A percentile compares a stretch with the other conserved stretches of the same genome.
These are phyloP conservation scores for Eurytoma adleriae DNA, from an alignment of 2,888 invertebrate species.

Conservation along the genomic window DNA sequence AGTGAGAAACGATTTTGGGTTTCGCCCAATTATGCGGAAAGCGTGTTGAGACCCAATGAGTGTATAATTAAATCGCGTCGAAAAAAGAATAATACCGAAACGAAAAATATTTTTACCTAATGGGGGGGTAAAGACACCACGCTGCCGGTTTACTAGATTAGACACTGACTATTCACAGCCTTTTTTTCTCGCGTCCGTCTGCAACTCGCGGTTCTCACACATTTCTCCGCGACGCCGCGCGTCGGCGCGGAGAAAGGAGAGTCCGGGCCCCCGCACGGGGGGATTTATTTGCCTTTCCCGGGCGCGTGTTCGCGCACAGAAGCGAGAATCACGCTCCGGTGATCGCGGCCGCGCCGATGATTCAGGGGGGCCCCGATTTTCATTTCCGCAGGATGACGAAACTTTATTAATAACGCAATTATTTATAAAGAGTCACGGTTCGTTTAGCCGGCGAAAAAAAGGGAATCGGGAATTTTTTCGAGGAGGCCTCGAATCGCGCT, in stretches of 20 bases:
- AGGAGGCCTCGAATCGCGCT: constrained; percentile 1
- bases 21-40: too few relatives aligned
- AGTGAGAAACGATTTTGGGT: background rate
- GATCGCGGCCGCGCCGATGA: constrained; percentile 55
- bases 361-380: constrained; percentile 59
- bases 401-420: constrained; percentile 61
- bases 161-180: constrained; percentile 37
- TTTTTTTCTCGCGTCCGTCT: constrained; percentile 37
- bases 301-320: constrained; percentile 10
- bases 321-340: constrained; percentile 54
- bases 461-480: constrained; percentile 4
- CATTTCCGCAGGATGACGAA: constrained; percentile 66
- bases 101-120: background rate
- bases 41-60: too few relatives aligned
- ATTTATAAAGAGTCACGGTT: constrained; percentile 62
- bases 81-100: constrained; percentile 4
- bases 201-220: constrained; percentile 48
- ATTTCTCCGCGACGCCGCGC: constrained; percentile 25
- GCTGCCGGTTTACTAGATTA: constrained; percentile 2
- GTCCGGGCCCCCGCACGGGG: background rate
- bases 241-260: constrained; percentile 46
- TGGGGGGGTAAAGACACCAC: background rate
- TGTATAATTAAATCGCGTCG: background rate
- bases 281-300: constrained; percentile 57
- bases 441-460: constrained; percentile 56